Evolutionary conservation across 2,888 invertebrate genomes (phyloP).

Genomic region (Drosophila pseudotakahashii): DNA sequence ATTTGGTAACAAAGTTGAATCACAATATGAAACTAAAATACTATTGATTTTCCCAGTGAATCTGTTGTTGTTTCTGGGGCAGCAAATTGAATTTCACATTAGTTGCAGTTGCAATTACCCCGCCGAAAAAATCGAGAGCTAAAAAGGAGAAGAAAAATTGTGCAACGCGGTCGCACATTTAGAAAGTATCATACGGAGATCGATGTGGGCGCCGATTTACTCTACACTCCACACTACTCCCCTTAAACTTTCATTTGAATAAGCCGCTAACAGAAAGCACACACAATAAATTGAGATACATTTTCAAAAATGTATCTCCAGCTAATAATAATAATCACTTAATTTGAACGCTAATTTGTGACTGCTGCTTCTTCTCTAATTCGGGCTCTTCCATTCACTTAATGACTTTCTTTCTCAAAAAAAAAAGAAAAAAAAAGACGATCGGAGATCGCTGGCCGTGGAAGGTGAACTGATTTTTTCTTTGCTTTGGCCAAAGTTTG

Average conservation of each 20-base stretch:
- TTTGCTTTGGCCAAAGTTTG: slow-evolving; percentile 27
- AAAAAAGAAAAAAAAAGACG: background rate
- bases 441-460: slow-evolving; percentile 21
- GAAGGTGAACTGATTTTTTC: slow-evolving; percentile 72
- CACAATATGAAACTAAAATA: no score
- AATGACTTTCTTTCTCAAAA: slow-evolving; percentile 70
- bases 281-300: slow-evolving; percentile 44
- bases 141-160: slow-evolving; percentile 33
- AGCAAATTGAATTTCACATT: slow-evolving; percentile 51
- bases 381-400: slow-evolving; percentile 47
- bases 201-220: slow-evolving; percentile 31
- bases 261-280: slow-evolving; percentile 49
- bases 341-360: slow-evolving; percentile 72
- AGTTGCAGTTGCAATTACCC: slow-evolving; percentile 51
- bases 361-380: slow-evolving; percentile 18
- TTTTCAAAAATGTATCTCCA: slow-evolving; percentile 35
- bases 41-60: slow-evolving; percentile 5
- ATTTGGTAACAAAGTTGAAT: no score
- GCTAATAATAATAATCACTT: slow-evolving; percentile 77
- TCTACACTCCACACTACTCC: slow-evolving; percentile 5
- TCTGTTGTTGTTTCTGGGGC: slow-evolving; percentile 34
- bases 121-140: slow-evolving; percentile 22
- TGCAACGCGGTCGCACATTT: slow-evolving; percentile 46
- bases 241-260: slow-evolving; percentile 68
- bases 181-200: slow-evolving; percentile 41